These are phyloP conservation scores for Lytechinus variegatus DNA, from an alignment of 35 echinoderm and acorn worm species.

Conservation along the genomic window DNA sequence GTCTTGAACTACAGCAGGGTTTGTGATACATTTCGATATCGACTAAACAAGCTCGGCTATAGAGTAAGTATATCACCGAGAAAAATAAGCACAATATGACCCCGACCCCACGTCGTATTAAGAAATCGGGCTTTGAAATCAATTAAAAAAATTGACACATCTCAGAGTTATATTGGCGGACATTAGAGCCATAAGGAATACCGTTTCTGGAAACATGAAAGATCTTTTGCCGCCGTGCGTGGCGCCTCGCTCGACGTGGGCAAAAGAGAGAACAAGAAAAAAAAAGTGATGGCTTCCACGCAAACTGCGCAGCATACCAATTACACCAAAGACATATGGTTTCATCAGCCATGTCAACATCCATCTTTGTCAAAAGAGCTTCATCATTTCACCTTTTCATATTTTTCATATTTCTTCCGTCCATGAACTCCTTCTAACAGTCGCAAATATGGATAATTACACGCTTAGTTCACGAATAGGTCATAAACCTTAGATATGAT, in stretches of 20 bases:
- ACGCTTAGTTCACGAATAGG: neutral
- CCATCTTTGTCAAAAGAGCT: slow-evolving; percentile 18
- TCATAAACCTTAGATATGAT: neutral
- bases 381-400: slow-evolving; percentile 5
- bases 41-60: neutral
- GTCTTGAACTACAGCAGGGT: neutral
- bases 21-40: neutral
- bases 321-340: slow-evolving; percentile 12
- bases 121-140: slow-evolving; percentile 10
- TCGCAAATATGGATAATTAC: neutral
- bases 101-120: neutral
- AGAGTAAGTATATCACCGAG: neutral
- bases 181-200: neutral
- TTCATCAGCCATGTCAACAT: neutral
- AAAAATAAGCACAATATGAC: neutral
- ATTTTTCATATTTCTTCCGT: neutral
- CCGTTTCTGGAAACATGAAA: neutral
- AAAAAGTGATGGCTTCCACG: neutral
- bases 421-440: neutral
- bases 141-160: slow-evolving; percentile 6
- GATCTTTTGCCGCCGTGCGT: neutral
- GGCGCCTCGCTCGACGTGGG: neutral
- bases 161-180: neutral
- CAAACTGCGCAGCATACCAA: slow-evolving; percentile 8
- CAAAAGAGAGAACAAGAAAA: neutral